A percentile compares a stretch with the other conserved stretches of the same genome.
Conservation (phyloP, 2,888 invertebrate species). For the Spicauda simplicius region DNA sequence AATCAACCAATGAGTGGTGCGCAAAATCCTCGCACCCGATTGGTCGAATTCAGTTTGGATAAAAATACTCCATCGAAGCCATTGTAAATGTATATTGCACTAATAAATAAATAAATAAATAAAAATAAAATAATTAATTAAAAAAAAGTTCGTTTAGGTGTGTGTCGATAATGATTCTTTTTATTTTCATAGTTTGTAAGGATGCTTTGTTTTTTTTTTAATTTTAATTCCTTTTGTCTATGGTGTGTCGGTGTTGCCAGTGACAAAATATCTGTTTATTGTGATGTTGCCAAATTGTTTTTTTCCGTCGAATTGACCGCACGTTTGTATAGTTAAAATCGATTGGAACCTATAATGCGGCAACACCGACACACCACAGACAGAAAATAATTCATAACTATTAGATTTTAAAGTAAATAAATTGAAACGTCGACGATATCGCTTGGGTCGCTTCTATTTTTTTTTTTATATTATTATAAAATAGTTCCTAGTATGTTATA, state of each 20-base stretch:
- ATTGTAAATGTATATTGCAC: conserved; percentile 58
- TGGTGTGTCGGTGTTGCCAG: conserved; percentile 44
- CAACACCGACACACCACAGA: conserved; percentile 32
- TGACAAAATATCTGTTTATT: background rate
- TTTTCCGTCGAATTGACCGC: conserved; percentile 4
- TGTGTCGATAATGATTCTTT: conserved; percentile 62
- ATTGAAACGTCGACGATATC: conserved; percentile 50
- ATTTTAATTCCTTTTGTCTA: conserved; percentile 48
- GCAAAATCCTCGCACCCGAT: conserved; percentile 1
- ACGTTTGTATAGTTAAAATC: conserved; percentile 3
- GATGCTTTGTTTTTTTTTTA: conserved; percentile 64
- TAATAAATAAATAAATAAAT: conserved; percentile 49
- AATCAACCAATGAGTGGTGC: conserved; percentile 1
- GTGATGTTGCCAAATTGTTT: conserved; percentile 16
- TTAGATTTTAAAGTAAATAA: conserved; percentile 42
- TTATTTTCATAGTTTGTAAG: conserved; percentile 71
- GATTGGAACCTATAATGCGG: background rate
- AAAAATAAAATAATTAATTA: conserved; percentile 44
- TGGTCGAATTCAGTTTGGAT: conserved; percentile 45
- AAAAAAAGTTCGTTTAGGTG: conserved; percentile 55
- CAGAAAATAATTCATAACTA: conserved; percentile 39
- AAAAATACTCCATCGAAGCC: conserved; percentile 41
- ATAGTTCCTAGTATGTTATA: conserved; percentile 69
- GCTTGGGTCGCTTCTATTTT: conserved; percentile 68
- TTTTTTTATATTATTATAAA: conserved; percentile 47